Conservation (phyloP, 2,113 vertebrate genomes). For the Antigone vipio region DNA sequence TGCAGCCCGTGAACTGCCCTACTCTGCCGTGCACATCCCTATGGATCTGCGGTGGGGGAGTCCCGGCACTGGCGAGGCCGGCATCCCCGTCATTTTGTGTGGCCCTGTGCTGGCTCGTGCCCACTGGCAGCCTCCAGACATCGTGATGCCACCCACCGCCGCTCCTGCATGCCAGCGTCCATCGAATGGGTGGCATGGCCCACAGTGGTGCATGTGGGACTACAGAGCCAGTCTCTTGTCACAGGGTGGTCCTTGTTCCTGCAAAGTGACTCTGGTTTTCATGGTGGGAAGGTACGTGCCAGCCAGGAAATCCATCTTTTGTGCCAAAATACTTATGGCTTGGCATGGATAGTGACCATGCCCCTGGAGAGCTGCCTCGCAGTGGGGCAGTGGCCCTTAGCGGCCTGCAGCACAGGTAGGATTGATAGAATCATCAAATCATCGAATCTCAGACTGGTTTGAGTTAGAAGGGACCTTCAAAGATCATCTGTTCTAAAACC, state of each 20-base stretch:
- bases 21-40: not conserved
- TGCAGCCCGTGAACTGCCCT: not conserved
- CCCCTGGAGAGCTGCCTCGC: not conserved
- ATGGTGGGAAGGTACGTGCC: not conserved
- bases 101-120: not conserved
- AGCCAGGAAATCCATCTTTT: not conserved
- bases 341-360: not conserved
- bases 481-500: too few relatives aligned
- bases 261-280: not conserved
- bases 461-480: too few relatives aligned
- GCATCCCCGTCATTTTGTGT: not conserved
- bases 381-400: not conserved
- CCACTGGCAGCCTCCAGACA: not conserved
- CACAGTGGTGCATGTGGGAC: too few relatives aligned
- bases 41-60: not conserved
- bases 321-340: not conserved
- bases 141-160: accelerated
- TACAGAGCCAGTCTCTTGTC: too few relatives aligned
- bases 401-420: not conserved
- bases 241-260: not conserved
- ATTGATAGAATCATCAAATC: not conserved
- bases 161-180: accelerated
- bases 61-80: not conserved
- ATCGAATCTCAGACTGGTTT: too few relatives aligned
- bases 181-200: accelerated